Percentiles rank a stretch among this genome's conserved stretches.
Conservation (phyloP, 1,140 invertebrate species). For the Orussus abietinus region DNA sequence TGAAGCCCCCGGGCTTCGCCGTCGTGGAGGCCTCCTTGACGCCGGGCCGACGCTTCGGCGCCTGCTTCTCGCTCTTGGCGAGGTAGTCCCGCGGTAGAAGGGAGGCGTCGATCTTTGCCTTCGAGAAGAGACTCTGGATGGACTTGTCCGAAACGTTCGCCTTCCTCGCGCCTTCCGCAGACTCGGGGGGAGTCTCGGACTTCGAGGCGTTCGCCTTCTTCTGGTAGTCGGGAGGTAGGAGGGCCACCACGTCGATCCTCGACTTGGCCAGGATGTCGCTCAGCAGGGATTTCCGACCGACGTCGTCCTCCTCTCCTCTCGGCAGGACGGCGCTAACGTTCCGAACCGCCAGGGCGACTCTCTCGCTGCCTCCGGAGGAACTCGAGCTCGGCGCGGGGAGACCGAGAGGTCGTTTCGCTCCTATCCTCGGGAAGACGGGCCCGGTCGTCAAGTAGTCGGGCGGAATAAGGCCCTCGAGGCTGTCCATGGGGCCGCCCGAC, state of each 20-base stretch:
- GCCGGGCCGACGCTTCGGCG: slow-evolving; percentile 11
- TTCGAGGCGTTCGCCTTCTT: slow-evolving; percentile 29
- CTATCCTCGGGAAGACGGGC: too few relatives aligned
- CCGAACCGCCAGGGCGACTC: too few relatives aligned
- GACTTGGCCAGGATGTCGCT: slow-evolving; percentile 44
- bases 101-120: slow-evolving; percentile 57
- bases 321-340: too few relatives aligned
- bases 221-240: slow-evolving; percentile 63
- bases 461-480: too few relatives aligned
- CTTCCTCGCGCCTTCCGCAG: slow-evolving; percentile 20
- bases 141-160: slow-evolving; percentile 30
- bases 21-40: slow-evolving; percentile 24
- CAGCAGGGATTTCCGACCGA: slow-evolving; percentile 32
- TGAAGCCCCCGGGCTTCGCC: slow-evolving; percentile 54
- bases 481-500: too few relatives aligned
- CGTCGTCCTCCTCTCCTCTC: too few relatives aligned
- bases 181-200: slow-evolving; percentile 19
- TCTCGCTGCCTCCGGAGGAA: too few relatives aligned
- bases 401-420: too few relatives aligned
- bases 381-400: too few relatives aligned
- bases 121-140: slow-evolving; percentile 48
- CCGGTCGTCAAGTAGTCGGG: too few relatives aligned
- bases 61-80: slow-evolving; percentile 41
- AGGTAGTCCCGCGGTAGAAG: slow-evolving; percentile 61
- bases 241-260: slow-evolving; percentile 58